Base-by-base conservation (phyloP, 2,888 invertebrate species). In the Eupelmus urozonus region DNA sequence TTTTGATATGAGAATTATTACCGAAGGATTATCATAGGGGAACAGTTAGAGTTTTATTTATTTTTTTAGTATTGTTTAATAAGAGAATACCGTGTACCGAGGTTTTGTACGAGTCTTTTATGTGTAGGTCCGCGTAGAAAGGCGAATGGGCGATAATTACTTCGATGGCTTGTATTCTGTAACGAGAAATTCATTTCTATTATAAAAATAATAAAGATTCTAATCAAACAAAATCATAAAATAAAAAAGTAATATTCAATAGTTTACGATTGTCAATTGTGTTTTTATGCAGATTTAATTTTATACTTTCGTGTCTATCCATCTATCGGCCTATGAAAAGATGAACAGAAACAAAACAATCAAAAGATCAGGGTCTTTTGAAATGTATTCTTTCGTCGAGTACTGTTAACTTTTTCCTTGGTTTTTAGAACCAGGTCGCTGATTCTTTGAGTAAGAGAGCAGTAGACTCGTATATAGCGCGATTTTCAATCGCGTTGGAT, bases 401-500 rank as follows among this genome's bases (percentile, higher is more conserved):
- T 40, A 20, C 49, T 16, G 63, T 53, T 20, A 53, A 45, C 3
- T 34, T 49, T 49, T 16, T 53, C 53, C n/a, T 34, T 42, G 7
- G 13, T 60, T 51, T n/a, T 27, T 23, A 20, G 11, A 55, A 45
- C n/a, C n/a, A 45, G 1, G n/a, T 51, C 23, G 29, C 20, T 55
- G 62, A 62, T 62, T 29, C 13, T 65, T 71, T 55, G 59, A 65
- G 29, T 40, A 62, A 60, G 72, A 73, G 70, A 71, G 16, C 71
- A 71, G 72, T 73, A 78, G 72, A 78, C 77, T 78, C 72, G 72
- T 51, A 49, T n/a, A n/a, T 25, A 23, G 57, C 57, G 73, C 62
- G 45, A 62, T 23, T 63, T 25, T 53, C 23, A 13, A 25, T 57
- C 45, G 34, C 65, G 40, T 11, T 59, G 42, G 66, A 49, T 71